phyloP scores from a whole-genome alignment of 2,797 vertebrate species.

The Eulemur rubriventer region DNA sequence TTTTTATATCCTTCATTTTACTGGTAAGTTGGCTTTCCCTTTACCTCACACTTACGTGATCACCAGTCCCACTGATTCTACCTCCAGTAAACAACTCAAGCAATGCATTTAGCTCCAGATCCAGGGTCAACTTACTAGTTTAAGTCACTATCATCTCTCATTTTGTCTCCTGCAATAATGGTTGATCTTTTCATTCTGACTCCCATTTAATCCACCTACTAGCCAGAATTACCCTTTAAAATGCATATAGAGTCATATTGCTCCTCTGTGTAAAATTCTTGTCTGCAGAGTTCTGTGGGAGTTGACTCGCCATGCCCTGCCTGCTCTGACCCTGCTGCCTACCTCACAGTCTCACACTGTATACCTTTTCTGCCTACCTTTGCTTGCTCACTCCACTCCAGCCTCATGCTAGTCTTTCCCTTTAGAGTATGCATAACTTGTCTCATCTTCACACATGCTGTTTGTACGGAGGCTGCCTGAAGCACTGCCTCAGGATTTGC shows the following conservation, averaged over 20 bases:
- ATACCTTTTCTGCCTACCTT: neutral
- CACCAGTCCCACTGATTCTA: neutral
- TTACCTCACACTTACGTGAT: neutral
- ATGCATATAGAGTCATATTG: neutral
- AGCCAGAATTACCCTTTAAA: conserved; percentile 1
- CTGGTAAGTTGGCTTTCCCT: neutral
- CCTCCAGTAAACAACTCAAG: neutral
- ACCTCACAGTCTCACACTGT: neutral
- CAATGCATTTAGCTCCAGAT: neutral
- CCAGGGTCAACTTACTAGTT: neutral
- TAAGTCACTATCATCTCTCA: neutral
- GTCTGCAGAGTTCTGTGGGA: neutral
- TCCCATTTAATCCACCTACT: neutral
- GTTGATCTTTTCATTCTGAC: neutral
- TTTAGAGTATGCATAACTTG: neutral
- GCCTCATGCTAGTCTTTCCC: neutral
- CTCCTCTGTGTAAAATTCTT: neutral
- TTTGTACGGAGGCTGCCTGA: neutral
- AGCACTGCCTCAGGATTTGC: neutral
- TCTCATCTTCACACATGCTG: neutral
- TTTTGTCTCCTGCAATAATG: neutral
- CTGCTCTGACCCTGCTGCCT: neutral
- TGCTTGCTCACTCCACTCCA: neutral
- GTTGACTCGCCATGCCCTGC: neutral
- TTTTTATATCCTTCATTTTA: neutral